phyloP scores from a whole-genome alignment of 2,113 vertebrate genomes.

The Junco hyemalis region DNA sequence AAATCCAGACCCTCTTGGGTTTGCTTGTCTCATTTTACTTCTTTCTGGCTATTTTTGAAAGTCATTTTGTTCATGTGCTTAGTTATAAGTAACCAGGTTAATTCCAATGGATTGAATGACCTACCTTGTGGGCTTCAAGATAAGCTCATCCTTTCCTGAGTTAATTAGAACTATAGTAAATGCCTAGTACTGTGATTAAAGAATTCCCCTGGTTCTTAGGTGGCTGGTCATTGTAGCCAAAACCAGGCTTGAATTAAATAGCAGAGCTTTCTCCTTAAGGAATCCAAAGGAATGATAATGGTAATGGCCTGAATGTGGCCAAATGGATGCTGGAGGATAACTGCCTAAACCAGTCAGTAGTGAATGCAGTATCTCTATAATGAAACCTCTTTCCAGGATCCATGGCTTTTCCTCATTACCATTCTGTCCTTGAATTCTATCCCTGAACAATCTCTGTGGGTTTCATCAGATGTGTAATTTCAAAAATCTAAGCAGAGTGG shows the following conservation, averaged over 20 bases:
- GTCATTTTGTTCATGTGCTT: neutral
- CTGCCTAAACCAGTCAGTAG: neutral
- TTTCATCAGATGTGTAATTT: neutral
- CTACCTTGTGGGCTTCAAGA: neutral
- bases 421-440: neutral
- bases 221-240: neutral
- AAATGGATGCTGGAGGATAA: neutral
- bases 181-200: neutral
- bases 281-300: neutral
- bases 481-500: neutral
- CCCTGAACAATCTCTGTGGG: neutral
- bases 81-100: conserved; percentile 15
- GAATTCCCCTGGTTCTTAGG: neutral
- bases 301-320: neutral
- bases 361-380: neutral
- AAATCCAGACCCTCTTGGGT: neutral
- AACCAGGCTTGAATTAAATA: neutral
- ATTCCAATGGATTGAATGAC: neutral
- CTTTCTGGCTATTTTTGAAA: neutral
- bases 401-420: neutral
- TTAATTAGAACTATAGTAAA: neutral
- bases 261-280: neutral
- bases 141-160: neutral
- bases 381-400: neutral
- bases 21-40: neutral